Conservation (phyloP, 2,113 vertebrate species). For the Pipra filicauda region DNA sequence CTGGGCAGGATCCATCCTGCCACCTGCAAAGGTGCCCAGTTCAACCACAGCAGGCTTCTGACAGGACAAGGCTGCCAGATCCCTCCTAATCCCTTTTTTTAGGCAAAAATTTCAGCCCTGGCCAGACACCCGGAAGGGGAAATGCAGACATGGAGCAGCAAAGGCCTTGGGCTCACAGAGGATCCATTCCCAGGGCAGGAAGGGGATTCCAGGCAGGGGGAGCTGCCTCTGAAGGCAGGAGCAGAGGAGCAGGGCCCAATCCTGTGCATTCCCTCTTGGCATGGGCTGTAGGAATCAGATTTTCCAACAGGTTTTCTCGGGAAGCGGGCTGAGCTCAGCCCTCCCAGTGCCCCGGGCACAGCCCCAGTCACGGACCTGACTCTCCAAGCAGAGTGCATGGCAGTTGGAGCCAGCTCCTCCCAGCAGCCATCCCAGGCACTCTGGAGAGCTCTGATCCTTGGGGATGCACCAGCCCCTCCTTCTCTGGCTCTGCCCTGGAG, state of each 20-base stretch:
- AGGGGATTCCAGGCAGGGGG: neutral
- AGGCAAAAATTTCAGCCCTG: neutral
- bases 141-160: rapidly evolving
- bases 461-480: neutral
- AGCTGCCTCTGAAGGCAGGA: neutral
- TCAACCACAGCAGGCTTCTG: neutral
- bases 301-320: neutral
- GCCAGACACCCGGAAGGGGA: rapidly evolving
- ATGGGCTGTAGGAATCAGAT: neutral
- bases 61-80: neutral
- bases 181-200: neutral
- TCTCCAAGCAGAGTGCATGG: neutral
- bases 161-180: rapidly evolving
- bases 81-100: neutral
- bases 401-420: neutral
- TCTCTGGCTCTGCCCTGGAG: neutral
- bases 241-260: neutral
- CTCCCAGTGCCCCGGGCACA: neutral
- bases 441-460: neutral
- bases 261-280: neutral
- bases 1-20: neutral
- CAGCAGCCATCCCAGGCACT: neutral
- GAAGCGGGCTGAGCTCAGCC: neutral
- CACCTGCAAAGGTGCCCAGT: rapidly evolving
- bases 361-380: neutral